Base-by-base conservation (phyloP, 2,888 invertebrate genomes). In the Leptopilina myrica region DNA sequence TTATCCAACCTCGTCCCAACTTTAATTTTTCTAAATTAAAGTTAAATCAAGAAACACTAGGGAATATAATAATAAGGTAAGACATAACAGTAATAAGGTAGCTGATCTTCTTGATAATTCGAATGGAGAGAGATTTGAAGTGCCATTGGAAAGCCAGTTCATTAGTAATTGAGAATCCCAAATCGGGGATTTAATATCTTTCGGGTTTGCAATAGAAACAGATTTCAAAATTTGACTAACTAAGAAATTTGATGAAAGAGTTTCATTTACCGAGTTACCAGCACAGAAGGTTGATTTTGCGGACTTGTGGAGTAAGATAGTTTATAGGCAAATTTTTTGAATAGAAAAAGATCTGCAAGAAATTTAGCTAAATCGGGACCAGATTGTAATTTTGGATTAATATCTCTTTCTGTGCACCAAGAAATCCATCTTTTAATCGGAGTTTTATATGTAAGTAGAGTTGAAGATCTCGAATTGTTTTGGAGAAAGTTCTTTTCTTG, bases 371-470 rank as follows among this genome's bases (percentile, higher is more conserved):
- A 1, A 7, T 64, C 62, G 7, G 15, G 62, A 9, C 7, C 62
- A 20, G n/a, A 5, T 20, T 26, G 62, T 15, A 5, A 62, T 7
- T 66, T 66, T 6, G 43, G 79, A 69, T 82, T 40, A 20, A 80
- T 53, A 4, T 65, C 33, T n/a, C 69, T 64, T 46, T 78, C n/a
- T 11, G 11, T 20, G 43, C 84, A 84, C 82, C 82, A 84, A 2
- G 62, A 46, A 12, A 85, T 53, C 82, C 83, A 85, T 64, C 82
- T 78, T 14, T 66, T 75, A 59, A 85, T 80, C 7, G 82, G 82
- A 49, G 81, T 76, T 40, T 78, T 80, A 53, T 85, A 85, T 5
- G 84, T 84, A 15, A 77, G 76, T 7, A 84, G 59, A 15, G 85
- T 84, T 8, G 83, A 84, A 1, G 5, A 46, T 7, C 83, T 81